Conservation (phyloP, 2,113 vertebrate genomes). For the Clarias magur region DNA sequence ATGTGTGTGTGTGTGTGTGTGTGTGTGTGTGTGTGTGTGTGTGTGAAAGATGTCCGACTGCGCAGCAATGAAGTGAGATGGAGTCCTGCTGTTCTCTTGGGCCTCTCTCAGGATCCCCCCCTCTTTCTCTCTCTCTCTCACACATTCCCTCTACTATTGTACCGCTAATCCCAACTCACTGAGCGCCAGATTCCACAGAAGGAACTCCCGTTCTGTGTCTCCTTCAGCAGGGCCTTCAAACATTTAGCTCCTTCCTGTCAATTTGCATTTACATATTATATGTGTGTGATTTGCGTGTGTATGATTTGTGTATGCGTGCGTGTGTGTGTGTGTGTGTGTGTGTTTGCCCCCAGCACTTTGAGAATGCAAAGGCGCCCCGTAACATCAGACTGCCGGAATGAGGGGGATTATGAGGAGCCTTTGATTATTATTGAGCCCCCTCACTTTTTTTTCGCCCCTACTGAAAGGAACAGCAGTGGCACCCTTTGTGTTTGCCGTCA, state of each 20-base stretch:
- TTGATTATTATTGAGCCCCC: conserved; percentile 76
- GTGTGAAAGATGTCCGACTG: conserved; percentile 32
- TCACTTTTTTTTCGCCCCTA: conserved; percentile 56
- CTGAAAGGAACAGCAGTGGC: conserved; percentile 69
- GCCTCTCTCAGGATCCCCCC: conserved; percentile 7
- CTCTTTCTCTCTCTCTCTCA: conserved; percentile 48
- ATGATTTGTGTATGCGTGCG: conserved; percentile 46
- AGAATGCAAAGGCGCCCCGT: conserved; percentile 62
- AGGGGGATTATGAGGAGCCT: conserved; percentile 73
- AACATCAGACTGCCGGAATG: conserved; percentile 73
- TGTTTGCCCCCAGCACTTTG: conserved; percentile 57
- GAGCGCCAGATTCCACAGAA: conserved; percentile 77
- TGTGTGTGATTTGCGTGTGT: conserved; percentile 62
- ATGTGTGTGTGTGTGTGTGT: neutral
- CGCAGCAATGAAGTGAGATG: conserved; percentile 19
- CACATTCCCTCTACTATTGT: conserved; percentile 76
- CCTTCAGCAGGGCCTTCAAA: conserved; percentile 42
- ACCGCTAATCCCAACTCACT: conserved; percentile 74
- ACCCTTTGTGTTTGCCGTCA: conserved; percentile 65
- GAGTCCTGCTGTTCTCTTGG: conserved; percentile 39
- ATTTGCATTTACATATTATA: conserved; percentile 73
- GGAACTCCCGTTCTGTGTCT: conserved; percentile 71
- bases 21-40: neutral
- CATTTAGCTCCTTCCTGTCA: conserved; percentile 64
- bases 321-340: conserved; percentile 32